Evolutionary conservation across 2,797 vertebrate species (phyloP), one percentile per base, ranked within the genome.

Genomic region (Spinus pinus): DNA sequence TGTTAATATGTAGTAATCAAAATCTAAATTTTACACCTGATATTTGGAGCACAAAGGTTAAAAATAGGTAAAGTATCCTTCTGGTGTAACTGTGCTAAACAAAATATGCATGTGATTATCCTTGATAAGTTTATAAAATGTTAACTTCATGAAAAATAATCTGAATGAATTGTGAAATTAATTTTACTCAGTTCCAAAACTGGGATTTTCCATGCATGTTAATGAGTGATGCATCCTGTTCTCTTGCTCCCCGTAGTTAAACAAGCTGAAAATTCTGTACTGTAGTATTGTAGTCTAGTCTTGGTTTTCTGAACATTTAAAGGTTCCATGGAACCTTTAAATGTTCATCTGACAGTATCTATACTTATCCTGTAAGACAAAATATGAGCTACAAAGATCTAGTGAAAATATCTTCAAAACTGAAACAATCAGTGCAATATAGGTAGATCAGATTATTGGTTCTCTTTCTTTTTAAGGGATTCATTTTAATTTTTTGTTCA

Each of bases 111-210:
- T 54, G 39, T 81, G 67, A 77, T 89, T 93, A 93, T 79, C 39
- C 14, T 58, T 56, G 11, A 10, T 77, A 86, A 81, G 33, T 71
- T 73, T 61, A 82, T 83, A 80, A 93, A 91, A 83, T 60, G 14
- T 74, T 53, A 92, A 77, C 35, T 69, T 95, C 46, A 66, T 79
- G 65, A 88, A 86, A 94, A 93, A 17, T 62, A 91, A 93, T 89
- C 75, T 89, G 82, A 86, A 94, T 89, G 87, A 87, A 94, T 69
- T 71, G 15, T 92, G 53, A 86, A 85, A 86, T 95, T 89, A 88
- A 91, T 95, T 87, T 71, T 80, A 69, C 37, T 27, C 23, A 24
- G 28, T 28, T 77, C 20, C 20, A 46, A 67, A 64, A 58, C 31
- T 42, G 78, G 24, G n/a, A 57, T 49, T 91, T 86, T 71, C 56